Evolutionary conservation across 2,113 vertebrate genomes (phyloP).

Genomic region (Pleuronectes platessa): DNA sequence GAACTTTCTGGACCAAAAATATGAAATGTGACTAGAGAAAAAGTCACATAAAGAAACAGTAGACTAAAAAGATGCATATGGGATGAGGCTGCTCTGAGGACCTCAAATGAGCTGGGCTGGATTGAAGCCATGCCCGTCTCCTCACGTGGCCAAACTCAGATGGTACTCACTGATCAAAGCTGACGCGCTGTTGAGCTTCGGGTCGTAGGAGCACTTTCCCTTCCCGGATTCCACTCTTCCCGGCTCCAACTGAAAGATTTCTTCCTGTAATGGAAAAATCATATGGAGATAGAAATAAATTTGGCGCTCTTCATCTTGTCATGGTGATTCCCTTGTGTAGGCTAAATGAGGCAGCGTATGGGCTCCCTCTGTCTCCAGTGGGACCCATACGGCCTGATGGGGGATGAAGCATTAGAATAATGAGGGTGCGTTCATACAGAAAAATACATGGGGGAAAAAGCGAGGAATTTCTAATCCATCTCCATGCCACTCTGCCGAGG

Average conservation of each 20-base stretch:
- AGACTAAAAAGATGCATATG: slow-evolving; percentile 9
- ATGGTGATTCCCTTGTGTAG: slow-evolving; percentile 62
- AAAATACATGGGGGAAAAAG: slow-evolving; percentile 70
- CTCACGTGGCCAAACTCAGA: slow-evolving; percentile 27
- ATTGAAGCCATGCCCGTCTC: neutral
- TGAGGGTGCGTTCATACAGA: slow-evolving; percentile 72
- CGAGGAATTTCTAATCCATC: slow-evolving; percentile 61
- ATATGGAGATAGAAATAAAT: slow-evolving; percentile 71
- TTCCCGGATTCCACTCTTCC: slow-evolving; percentile 97
- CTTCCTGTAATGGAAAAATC: slow-evolving; percentile 87
- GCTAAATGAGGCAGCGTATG: slow-evolving; percentile 58
- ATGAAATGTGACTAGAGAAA: neutral
- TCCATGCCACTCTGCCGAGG: slow-evolving; percentile 32
- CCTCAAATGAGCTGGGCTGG: slow-evolving; percentile 8
- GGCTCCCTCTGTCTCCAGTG: slow-evolving; percentile 59
- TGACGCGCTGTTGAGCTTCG: slow-evolving; percentile 96
- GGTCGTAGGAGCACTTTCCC: slow-evolving; percentile 98
- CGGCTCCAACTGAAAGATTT: slow-evolving; percentile 95
- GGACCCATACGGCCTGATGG: slow-evolving; percentile 62
- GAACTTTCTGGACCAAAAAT: slow-evolving; percentile 28
- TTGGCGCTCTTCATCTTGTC: slow-evolving; percentile 73
- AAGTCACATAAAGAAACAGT: slow-evolving; percentile 20
- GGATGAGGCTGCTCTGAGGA: slow-evolving; percentile 3
- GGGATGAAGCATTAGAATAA: slow-evolving; percentile 72
- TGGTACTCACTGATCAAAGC: slow-evolving; percentile 95